A percentile compares a stretch with the other conserved stretches of the same genome.
These are phyloP conservation scores for Mesocentrotus franciscanus DNA, from an alignment of 53 echinoderm and acorn worm genomes.

Conservation along the genomic window DNA sequence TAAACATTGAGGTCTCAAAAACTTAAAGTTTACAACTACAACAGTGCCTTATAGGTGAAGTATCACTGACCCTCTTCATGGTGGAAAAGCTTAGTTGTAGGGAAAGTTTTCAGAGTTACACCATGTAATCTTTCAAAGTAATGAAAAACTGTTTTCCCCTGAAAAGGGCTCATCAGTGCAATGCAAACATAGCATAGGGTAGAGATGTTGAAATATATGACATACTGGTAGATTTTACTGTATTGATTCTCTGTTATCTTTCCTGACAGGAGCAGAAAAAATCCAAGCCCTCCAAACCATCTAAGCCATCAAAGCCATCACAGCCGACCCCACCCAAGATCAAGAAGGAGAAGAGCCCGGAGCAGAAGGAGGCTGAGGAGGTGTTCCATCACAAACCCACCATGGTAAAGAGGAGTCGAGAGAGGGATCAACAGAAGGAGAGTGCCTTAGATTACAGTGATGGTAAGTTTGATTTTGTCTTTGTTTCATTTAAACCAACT, in stretches of 20 bases:
- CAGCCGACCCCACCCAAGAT: conserved; percentile 79
- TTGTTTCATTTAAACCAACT: neutral
- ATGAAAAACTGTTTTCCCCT: too few species aligned
- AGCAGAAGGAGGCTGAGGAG: conserved; percentile 92
- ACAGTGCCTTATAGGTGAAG: too few species aligned
- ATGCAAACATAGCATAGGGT: too few species aligned
- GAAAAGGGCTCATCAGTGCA: too few species aligned
- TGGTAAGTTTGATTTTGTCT: conserved; percentile 46
- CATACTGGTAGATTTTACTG: neutral
- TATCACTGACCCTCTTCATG: too few species aligned
- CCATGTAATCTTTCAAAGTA: too few species aligned
- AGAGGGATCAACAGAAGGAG: conserved; percentile 75
- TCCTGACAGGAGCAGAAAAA: conserved; percentile 11
- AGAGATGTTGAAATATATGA: too few species aligned
- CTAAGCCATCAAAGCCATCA: conserved; percentile 56
- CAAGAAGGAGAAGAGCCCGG: conserved; percentile 76
- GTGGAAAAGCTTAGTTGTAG: too few species aligned
- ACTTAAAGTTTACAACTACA: too few species aligned
- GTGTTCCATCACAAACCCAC: conserved; percentile 93
- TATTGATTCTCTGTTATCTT: neutral
- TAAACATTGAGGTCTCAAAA: too few species aligned
- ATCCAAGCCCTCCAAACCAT: conserved; percentile 57
- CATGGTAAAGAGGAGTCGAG: conserved; percentile 93
- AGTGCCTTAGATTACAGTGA: conserved; percentile 79
- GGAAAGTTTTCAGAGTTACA: too few species aligned